Evolutionary conservation across 2,888 invertebrate species (phyloP), one percentile per base, ranked within the genome.

Genomic region (Caradrina kadenii): DNA sequence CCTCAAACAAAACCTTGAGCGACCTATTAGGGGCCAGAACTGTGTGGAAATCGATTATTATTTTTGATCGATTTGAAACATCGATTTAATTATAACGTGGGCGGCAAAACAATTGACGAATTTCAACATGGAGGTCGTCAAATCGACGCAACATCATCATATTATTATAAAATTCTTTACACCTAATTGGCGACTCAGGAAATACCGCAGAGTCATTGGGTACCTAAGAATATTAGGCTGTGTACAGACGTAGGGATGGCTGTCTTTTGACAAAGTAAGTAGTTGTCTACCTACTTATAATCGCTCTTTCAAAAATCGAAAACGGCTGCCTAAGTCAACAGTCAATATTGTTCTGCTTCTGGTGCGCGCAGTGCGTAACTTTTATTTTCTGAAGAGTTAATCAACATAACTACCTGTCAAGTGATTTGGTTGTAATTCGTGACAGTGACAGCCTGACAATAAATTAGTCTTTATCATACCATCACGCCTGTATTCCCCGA

Each of bases 101-200:
- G 73, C 73, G 79, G 72, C 63, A 31, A 73, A 72, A 73, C 79
- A 73, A 79, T 63, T 73, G 79, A 73, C 53, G 73, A 63, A 63
- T 63, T 72, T 73, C 56, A 78, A 48, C 48, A 63, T 63, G 63
- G 79, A 72, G 73, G 73, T 79, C 73, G 42, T 70, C 71, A 60
- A 59, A 77, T 45, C 21, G 70, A 35, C 49, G 54, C n/a, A 17
- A 15, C 50, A 42, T 56, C 39, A 42, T 56, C 39, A 11, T 53
- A 10, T 19, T 50, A 71, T 76, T 50, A 76, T 71, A 56, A 56
- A 69, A 69, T 35, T 72, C 31, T 70, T 77, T 49, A 31, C 55
- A 64, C 65, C 49, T 73, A 79, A 79, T 74, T 79, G 58, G 48
- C 56, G 22, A 63, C 72, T 72, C 72, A 61, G 69, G 73, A 72